Base-by-base conservation (phyloP, 2,113 vertebrate species). In the Eulacestoma nigropectus region DNA sequence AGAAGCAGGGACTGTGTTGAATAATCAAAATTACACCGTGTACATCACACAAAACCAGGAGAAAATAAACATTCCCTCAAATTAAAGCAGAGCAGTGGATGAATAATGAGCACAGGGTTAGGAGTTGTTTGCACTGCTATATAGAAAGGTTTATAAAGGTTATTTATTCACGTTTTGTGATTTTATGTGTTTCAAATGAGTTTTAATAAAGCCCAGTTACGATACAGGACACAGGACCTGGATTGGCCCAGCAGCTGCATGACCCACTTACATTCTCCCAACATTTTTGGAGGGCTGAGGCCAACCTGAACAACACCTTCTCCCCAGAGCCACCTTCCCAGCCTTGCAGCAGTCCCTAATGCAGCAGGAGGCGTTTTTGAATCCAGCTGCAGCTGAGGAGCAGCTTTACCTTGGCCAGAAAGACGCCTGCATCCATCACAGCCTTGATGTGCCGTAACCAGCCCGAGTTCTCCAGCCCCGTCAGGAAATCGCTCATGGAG, bases 381-480 rank as follows among this genome's bases (percentile, higher is more conserved):
- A 25, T 7, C 11, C 26, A 59, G 19, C 81, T 84, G 50, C 41
- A 59, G 49, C 9, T 19, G 15, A 44, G 26, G 44, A 27, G 65
- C 64, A 82, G 75, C 44, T 92, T 96, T 97, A 99, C 98, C 98
- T 98, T 98, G 74, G 98, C 97, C 55, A 98, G 97, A 80, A 98
- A 98, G 87, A 98, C 94, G 7, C 98, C 97, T 55, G 98, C 98
- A 93, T 99, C 98, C 98, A 98, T 98, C 63, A 98, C 95, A 87
- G 98, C 96, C 98, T 98, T 99, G 89, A 99, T 98, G 97, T 98
- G 98, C 85, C 98, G 97, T 16, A 98, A 46, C 98, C 98, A 99
- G 30, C 98, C 98, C 1, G 98, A 98, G 93, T 97, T 99, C 94
- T 99, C 98, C 92, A 99, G 97, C 52, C 98, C 97, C 5, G 98